Percentiles rank a stretch among this genome's conserved stretches.
Conservation (phyloP, 2,113 vertebrate species). For the Rousettus leschenaultii region DNA sequence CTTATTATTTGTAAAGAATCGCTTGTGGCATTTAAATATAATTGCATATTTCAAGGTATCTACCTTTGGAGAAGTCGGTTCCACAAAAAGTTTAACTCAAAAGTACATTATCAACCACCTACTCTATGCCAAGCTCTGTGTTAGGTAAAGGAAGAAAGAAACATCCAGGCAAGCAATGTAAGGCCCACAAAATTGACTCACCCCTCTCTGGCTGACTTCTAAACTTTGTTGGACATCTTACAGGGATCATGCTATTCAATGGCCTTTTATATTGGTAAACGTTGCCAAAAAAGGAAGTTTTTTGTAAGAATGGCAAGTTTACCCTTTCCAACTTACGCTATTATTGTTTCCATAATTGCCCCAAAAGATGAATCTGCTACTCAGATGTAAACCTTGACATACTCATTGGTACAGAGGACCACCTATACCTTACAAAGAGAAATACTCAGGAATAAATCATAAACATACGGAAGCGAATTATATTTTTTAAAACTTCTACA, state of each 20-base stretch:
- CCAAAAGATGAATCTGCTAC: not conserved
- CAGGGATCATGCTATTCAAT: not conserved
- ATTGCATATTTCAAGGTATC: not conserved
- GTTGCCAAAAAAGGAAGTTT: not conserved
- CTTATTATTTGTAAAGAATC: conserved; percentile 10
- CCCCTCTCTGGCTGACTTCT: not conserved
- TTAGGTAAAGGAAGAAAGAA: not conserved
- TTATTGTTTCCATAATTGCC: not conserved
- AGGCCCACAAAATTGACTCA: not conserved
- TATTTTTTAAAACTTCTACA: not conserved
- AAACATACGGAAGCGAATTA: not conserved
- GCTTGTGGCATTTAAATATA: conserved; percentile 1
- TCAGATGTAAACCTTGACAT: not conserved
- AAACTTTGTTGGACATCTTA: not conserved
- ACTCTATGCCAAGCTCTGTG: not conserved
- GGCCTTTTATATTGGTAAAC: not conserved
- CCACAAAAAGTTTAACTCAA: not conserved
- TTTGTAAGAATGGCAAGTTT: not conserved
- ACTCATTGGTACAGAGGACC: not conserved
- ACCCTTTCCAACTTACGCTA: not conserved
- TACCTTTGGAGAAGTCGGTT: not conserved
- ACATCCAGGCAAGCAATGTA: not conserved
- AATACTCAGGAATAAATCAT: not conserved
- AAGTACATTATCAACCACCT: not conserved
- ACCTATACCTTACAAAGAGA: not conserved